Evolutionary conservation across 1,140 invertebrate genomes (phyloP), one percentile per base, ranked within the genome.

Genomic region (Dolichoris vasculosae): DNA sequence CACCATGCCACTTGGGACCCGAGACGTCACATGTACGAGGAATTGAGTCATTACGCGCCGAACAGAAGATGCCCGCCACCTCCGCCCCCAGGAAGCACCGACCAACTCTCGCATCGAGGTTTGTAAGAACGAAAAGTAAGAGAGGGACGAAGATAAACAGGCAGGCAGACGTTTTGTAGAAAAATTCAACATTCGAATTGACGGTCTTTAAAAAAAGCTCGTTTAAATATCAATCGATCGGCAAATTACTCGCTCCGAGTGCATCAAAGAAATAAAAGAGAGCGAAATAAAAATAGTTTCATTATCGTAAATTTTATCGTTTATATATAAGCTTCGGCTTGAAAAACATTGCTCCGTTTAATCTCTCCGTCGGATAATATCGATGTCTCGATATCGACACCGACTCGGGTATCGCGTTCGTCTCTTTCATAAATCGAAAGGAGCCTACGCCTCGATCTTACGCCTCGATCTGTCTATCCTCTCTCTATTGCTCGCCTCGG

Each of bases 1-100:
- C 96, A 97, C 92, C 95, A 95, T 92, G 96, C 96, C 46, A 97
- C 97, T 89, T 97, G 97, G 97, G 97, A 97, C 93, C 97, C 97
- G 76, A 95, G 97, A 73, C 94, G 97, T 63, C 96, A 97, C 91
- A 96, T 97, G 93, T 98, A 98, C 93, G 97, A 97, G 94, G 97
- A 97, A 93, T 94, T 97, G 89, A 95, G 94, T 90, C 95, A 95
- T 89, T 95, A 94, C 92, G 91, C 91, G 84, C 94, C 93, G 79
- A 94, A 92, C 87, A 93, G 93, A 89, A 93, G 93, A 89, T 94
- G 94, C 86, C 93, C 93, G 13, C 84, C 89, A 92, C 85, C 81
- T n/a, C 94, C 95, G 64, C 95, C 95, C 88, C 94, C 89, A 84
- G 92, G 90, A 89, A 90, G 91, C 91, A 89, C 89, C 55, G 92